Evolutionary conservation across 2,113 vertebrate genomes (phyloP).

Genomic region (Tenebrosternarchus preto): DNA sequence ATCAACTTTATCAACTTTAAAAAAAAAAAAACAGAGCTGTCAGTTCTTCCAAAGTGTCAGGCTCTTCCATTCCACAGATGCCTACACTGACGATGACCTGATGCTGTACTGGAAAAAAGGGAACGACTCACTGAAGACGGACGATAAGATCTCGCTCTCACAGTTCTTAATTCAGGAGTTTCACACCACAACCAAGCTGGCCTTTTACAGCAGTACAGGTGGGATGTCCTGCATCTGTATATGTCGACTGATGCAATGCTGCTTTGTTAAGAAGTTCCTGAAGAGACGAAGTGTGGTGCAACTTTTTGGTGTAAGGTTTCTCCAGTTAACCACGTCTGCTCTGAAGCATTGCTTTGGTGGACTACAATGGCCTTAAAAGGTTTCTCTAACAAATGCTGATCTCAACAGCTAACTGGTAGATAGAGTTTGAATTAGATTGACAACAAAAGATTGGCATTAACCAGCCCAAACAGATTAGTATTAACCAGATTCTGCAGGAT

Average conservation of each 20-base stretch:
- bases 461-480: neutral
- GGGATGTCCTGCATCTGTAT: neutral
- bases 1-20: too few relatives aligned
- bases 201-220: slow-evolving; percentile 97
- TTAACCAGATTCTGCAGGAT: neutral
- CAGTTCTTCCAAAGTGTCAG: too few relatives aligned
- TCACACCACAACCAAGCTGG: slow-evolving; percentile 87
- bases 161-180: slow-evolving; percentile 96
- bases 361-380: neutral
- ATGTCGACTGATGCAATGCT: too few relatives aligned
- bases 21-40: too few relatives aligned
- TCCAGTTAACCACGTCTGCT: neutral
- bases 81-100: slow-evolving; percentile 93
- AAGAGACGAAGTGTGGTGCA: too few relatives aligned
- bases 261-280: too few relatives aligned
- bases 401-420: neutral
- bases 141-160: slow-evolving; percentile 89
- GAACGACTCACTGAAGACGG: slow-evolving; percentile 88
- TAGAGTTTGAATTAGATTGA: neutral
- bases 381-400: neutral
- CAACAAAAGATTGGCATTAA: neutral
- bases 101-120: slow-evolving; percentile 97
- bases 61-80: slow-evolving; percentile 72
- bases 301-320: neutral
- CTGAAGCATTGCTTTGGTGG: neutral